Evolutionary conservation across 2,888 invertebrate species (phyloP), one percentile per base, ranked within the genome.

Genomic region (Crematogaster levior): DNA sequence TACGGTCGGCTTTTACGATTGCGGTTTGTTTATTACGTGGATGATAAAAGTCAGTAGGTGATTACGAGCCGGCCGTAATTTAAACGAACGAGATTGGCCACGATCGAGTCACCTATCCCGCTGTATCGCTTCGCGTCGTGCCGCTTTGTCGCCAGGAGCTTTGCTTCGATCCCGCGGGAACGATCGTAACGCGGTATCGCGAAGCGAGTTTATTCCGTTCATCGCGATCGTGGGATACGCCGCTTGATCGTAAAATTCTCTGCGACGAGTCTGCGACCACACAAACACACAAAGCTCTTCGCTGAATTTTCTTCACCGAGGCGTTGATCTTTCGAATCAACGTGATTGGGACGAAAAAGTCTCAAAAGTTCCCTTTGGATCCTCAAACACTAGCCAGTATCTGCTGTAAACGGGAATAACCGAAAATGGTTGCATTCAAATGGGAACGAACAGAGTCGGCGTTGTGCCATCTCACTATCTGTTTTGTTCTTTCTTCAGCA

Each of bases 371-470:
- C 72, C 46, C 21, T 6, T 27, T 34, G 56, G 30, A 75, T 72
- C 75, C 43, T 51, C 51, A 37, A 37, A 18, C 37, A 56, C 18
- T 21, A 24, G 48, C 34, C 63, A 18, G 73, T 56, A 15, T 40
- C 24, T 27, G 12, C 21, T 21, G 12, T 73, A 34, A 63, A 37
- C 18, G 43, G 1, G 18, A 70, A 7, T 27, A 27, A 40, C 12
- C 27, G 37, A 40, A 51, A 63, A 27, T 63, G 66, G 80, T 58
- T 82, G 84, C 85, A 82, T 88, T 85, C 75, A 87, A 88, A 87
- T 86, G 84, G 87, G 84, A 88, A 90, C 84, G 84, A 77, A 83
- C 73, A 68, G 84, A 88, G 74, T 87, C 84, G 83, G 81, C 84
- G 86, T 87, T 85, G 87, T 84, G 83, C 79, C 84, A 72, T 80